Conservation (phyloP, 2,797 vertebrate species). For the Sebastes hopkinsi region DNA sequence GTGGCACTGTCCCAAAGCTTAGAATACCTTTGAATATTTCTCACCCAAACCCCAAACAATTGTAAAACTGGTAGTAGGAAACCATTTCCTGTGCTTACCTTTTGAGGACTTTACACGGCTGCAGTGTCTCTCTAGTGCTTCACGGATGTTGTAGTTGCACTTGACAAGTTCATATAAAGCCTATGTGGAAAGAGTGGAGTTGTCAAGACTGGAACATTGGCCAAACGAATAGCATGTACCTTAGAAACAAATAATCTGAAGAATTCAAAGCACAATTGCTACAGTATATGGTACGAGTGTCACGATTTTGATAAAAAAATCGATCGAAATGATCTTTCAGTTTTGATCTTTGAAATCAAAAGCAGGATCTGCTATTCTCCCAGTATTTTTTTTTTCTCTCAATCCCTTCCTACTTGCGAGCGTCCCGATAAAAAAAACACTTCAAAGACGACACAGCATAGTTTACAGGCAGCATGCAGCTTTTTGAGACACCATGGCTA, state of each 20-base stretch:
- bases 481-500: not conserved
- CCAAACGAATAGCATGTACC: not conserved
- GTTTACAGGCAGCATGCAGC: not conserved
- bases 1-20: too few species aligned
- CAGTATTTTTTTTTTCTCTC: not conserved
- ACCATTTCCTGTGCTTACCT: conserved; percentile 79
- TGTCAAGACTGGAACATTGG: not conserved
- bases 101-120: conserved; percentile 88
- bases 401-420: not conserved
- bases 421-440: not conserved
- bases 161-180: conserved; percentile 93
- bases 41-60: too few species aligned
- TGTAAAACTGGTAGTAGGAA: not conserved
- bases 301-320: not conserved
- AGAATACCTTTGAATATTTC: too few species aligned
- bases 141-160: conserved; percentile 90
- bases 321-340: not conserved
- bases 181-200: conserved; percentile 68
- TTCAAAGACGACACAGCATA: not conserved
- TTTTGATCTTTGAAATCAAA: not conserved
- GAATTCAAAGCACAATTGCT: not conserved
- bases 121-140: conserved; percentile 91
- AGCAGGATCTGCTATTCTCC: not conserved
- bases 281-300: not conserved
- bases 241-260: not conserved